A percentile compares a stretch with the other conserved stretches of the same genome.
These are phyloP conservation scores for Drosophila pegasa DNA, from an alignment of 2,888 invertebrate genomes.

Conservation along the genomic window DNA sequence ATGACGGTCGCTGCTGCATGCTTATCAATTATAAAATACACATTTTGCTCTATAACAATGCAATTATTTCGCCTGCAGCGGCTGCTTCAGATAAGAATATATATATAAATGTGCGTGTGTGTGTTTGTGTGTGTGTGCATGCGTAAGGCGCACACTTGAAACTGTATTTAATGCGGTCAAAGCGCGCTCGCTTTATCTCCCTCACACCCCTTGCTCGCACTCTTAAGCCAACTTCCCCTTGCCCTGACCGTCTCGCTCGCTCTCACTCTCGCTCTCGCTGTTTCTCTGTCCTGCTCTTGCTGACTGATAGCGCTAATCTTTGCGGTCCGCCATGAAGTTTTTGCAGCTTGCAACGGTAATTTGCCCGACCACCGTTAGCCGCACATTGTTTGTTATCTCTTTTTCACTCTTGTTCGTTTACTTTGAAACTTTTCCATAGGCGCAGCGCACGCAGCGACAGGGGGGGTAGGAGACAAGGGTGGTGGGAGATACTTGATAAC, in stretches of 20 bases:
- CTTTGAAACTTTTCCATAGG: slow-evolving; percentile 42
- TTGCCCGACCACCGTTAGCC: slow-evolving; percentile 51
- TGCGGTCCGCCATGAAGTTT: slow-evolving; percentile 44
- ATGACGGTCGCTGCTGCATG: neutral
- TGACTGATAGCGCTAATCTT: slow-evolving; percentile 62
- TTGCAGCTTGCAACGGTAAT: slow-evolving; percentile 73
- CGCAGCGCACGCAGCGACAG: neutral
- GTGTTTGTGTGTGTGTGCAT: neutral
- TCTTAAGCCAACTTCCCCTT: neutral
- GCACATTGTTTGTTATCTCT: slow-evolving; percentile 72
- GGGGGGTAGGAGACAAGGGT: neutral
- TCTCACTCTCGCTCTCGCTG: neutral
- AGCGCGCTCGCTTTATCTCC: slow-evolving; percentile 6
- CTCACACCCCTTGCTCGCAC: neutral
- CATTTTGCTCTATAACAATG: slow-evolving; percentile 20
- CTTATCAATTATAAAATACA: slow-evolving; percentile 16
- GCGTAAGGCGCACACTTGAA: slow-evolving; percentile 21
- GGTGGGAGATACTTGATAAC: slow-evolving; percentile 7
- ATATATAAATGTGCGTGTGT: neutral
- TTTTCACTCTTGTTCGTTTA: slow-evolving; percentile 36
- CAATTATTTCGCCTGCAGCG: slow-evolving; percentile 41
- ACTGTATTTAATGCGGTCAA: slow-evolving; percentile 42
- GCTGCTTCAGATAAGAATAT: slow-evolving; percentile 37
- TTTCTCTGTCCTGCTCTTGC: neutral
- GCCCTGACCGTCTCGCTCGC: neutral